phyloP scores from a whole-genome alignment of 2,113 vertebrate species.

The Petrocephalus microphthalmus region DNA sequence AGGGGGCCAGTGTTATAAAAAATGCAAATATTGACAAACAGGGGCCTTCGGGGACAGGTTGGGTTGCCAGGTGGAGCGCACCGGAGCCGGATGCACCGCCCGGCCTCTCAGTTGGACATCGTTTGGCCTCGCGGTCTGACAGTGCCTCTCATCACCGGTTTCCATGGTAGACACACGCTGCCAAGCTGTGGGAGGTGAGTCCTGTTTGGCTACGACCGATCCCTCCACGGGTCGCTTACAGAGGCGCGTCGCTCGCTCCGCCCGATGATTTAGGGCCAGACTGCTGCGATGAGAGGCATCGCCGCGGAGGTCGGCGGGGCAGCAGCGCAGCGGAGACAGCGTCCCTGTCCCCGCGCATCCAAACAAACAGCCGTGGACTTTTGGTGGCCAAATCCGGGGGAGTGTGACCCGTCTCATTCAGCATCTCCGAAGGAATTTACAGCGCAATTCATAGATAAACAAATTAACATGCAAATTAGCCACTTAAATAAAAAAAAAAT shows the following conservation, averaged over 20 bases:
- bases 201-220: neutral
- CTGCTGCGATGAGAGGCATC: neutral
- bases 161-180: neutral
- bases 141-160: neutral
- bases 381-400: constrained; percentile 28
- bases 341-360: neutral
- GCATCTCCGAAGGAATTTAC: constrained; percentile 32
- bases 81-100: neutral
- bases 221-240: neutral
- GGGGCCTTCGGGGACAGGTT: constrained; percentile 23
- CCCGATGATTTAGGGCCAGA: neutral
- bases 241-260: neutral
- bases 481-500: constrained; percentile 25
- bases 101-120: neutral
- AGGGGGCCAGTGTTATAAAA: constrained; percentile 29
- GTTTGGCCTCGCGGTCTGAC: neutral
- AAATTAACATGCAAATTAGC: constrained; percentile 28
- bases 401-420: constrained; percentile 48
- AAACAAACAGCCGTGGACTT: neutral
- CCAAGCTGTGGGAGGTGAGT: neutral
- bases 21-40: constrained; percentile 49
- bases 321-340: neutral
- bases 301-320: neutral
- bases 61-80: constrained; percentile 26
- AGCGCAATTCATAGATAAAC: constrained; percentile 30